Base-by-base conservation (phyloP, 1,140 invertebrate species). In the Bombus picipes region DNA sequence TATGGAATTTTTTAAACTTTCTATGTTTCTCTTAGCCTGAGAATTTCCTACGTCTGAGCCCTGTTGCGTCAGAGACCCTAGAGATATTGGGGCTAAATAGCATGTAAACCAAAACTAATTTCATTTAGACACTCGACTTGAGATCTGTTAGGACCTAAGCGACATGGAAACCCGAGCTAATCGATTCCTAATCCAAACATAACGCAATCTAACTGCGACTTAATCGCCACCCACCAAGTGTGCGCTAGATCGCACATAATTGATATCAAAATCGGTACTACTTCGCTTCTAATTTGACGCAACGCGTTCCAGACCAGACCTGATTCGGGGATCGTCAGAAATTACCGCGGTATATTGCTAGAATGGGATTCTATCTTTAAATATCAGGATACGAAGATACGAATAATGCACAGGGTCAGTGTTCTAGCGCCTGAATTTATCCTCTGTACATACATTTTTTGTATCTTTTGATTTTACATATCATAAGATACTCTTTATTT, bases 261-360 rank as follows among this genome's bases (percentile, higher is more conserved):
- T 75, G 47, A 75, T 75, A 75, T 59, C 25, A 47, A 75, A 75
- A 75, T 75, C 47, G 25, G 47, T 75, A 22, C 53, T 28, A 9
- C 5, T 15, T 13, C 25, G 32, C 2, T 22, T 25, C 47, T 57
- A 57, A 76, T 57, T 59, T 22, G 32, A 72, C 25, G 18, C 28
- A 10, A 43, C 34, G 3, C 37, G 10, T 28, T 22, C 3, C 70
- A 4, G 3, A 1, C 12, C 25, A n/a, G 37, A 28, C 1, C 32
- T 13, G 22, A 25, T 75, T 9, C 73, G 37, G 37, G 34, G 12
- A 10, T n/a, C 22, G 6, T 22, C 12, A 32, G 43, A 74, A 74
- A 74, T 74, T 25, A 34, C 3, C 41, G 34, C 73, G 5, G 8
- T 6, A 13, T 18, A 75, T 75, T 0, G 13, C 66, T 3, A 28